Evolutionary conservation across 2,888 invertebrate species (phyloP).

Genomic region (Catocala fraxini): DNA sequence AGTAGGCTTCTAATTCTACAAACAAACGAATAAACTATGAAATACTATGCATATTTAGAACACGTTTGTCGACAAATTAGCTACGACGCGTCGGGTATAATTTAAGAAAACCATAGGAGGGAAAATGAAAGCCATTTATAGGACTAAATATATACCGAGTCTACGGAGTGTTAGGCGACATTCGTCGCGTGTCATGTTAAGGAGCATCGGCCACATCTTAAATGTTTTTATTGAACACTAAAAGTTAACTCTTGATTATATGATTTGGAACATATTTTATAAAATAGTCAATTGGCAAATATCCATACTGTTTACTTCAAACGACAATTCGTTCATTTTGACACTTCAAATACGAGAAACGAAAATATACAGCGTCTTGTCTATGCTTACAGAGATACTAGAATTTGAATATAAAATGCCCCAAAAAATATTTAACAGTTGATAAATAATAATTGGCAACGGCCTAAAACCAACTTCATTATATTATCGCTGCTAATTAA

Average conservation of each 20-base stretch:
- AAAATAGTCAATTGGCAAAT: slow-evolving; percentile 85
- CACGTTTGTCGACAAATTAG: slow-evolving; percentile 53
- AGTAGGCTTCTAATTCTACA: slow-evolving; percentile 97
- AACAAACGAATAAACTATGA: slow-evolving; percentile 65
- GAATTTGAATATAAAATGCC: background rate
- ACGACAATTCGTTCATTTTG: slow-evolving; percentile 87
- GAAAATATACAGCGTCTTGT: slow-evolving; percentile 66
- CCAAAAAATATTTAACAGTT: background rate
- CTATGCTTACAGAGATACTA: slow-evolving; percentile 67
- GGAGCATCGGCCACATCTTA: slow-evolving; percentile 90
- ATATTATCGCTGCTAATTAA: too few relatives aligned
- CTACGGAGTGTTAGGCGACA: slow-evolving; percentile 95
- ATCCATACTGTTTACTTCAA: slow-evolving; percentile 88
- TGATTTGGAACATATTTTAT: slow-evolving; percentile 81
- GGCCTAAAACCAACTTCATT: too few relatives aligned
- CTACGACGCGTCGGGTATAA: slow-evolving; percentile 59
- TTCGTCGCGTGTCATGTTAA: slow-evolving; percentile 96
- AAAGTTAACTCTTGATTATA: slow-evolving; percentile 71
- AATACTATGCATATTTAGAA: slow-evolving; percentile 46
- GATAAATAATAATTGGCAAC: too few relatives aligned
- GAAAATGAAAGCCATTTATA: slow-evolving; percentile 85
- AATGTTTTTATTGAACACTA: slow-evolving; percentile 67
- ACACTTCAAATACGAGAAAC: slow-evolving; percentile 72
- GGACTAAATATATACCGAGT: slow-evolving; percentile 91
- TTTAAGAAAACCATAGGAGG: slow-evolving; percentile 83